phyloP scores from a whole-genome alignment of 2,797 vertebrate genomes.

The Rachycentron canadum region DNA sequence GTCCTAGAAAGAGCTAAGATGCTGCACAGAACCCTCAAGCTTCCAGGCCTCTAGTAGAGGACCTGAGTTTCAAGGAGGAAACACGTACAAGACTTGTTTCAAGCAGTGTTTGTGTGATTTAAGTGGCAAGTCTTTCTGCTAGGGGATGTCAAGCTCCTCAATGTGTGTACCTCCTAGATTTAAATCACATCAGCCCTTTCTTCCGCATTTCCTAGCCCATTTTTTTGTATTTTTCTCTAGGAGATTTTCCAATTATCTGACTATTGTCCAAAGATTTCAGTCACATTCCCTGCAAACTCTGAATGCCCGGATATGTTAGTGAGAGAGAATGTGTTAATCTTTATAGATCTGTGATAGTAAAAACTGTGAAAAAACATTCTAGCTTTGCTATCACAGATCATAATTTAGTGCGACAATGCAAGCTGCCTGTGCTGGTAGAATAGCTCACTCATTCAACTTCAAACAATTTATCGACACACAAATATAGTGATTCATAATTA shows the following conservation, averaged over 20 bases:
- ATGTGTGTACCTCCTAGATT: not conserved
- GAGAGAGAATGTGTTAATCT: slow-evolving; percentile 9
- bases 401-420: not conserved
- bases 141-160: not conserved
- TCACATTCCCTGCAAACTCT: slow-evolving; percentile 19
- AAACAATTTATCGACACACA: not conserved
- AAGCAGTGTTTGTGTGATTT: not conserved
- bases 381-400: not conserved
- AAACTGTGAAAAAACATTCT: not conserved
- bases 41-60: too few species aligned
- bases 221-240: not conserved
- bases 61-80: too few species aligned
- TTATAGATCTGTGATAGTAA: not conserved
- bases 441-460: not conserved
- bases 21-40: too few species aligned
- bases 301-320: slow-evolving; percentile 6
- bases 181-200: not conserved
- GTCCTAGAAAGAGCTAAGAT: too few species aligned
- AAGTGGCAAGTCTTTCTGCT: not conserved
- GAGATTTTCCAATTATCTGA: slow-evolving; percentile 11
- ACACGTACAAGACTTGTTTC: too few species aligned
- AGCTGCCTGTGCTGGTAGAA: not conserved
- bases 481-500: not conserved
- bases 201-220: not conserved
- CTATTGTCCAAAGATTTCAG: not conserved